A percentile compares a stretch with the other conserved stretches of the same genome.
Evolutionary conservation across 1,140 invertebrate genomes (phyloP).

Genomic region (Marisa cornuarietis): DNA sequence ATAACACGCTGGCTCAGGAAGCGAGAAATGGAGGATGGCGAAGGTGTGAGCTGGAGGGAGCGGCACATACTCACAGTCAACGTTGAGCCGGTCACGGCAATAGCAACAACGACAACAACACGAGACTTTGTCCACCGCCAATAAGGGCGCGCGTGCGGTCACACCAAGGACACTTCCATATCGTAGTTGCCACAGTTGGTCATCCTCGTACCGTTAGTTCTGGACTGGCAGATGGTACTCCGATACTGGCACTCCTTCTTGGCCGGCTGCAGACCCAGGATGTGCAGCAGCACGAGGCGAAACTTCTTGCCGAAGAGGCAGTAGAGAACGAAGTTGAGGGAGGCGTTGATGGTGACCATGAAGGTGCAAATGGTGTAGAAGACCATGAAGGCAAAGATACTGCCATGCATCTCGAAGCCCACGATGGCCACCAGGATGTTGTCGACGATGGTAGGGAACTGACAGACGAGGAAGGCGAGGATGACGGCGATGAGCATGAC

Average conservation of each 20-base stretch:
- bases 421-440: slow-evolving; percentile 57
- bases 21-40: too few species aligned
- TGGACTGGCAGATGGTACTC: slow-evolving; percentile 31
- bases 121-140: too few species aligned
- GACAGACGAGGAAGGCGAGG: slow-evolving; percentile 79
- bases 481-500: slow-evolving; percentile 81
- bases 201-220: slow-evolving; percentile 22
- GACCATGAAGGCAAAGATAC: slow-evolving; percentile 67
- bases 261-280: slow-evolving; percentile 75
- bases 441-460: slow-evolving; percentile 70
- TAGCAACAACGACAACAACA: too few species aligned
- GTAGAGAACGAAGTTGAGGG: slow-evolving; percentile 79
- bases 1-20: too few species aligned
- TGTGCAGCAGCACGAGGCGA: slow-evolving; percentile 84
- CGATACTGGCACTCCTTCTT: slow-evolving; percentile 28
- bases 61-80: too few species aligned
- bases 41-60: too few species aligned
- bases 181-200: slow-evolving; percentile 27
- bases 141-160: slow-evolving; percentile 2
- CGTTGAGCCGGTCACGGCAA: too few species aligned
- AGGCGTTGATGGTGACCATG: slow-evolving; percentile 75
- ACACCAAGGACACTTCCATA: slow-evolving; percentile 39
- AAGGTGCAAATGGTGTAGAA: slow-evolving; percentile 79
- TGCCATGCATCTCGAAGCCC: slow-evolving; percentile 70
- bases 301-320: slow-evolving; percentile 96